These are phyloP conservation scores for Eremobia ochroleuca DNA, from an alignment of 2,888 invertebrate genomes.

Conservation along the genomic window DNA sequence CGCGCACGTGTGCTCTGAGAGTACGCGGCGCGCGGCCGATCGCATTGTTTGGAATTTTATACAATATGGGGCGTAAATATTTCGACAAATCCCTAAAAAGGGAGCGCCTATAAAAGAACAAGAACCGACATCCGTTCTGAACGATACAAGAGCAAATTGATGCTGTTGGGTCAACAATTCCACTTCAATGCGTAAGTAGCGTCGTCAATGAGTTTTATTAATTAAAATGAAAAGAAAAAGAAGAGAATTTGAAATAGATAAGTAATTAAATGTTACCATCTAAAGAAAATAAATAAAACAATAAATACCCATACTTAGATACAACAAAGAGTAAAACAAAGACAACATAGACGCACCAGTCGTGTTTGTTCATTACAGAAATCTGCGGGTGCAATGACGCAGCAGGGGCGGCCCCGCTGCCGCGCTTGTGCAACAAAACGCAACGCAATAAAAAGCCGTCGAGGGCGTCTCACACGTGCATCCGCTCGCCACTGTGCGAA, in stretches of 20 bases:
- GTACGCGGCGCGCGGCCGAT: constrained; percentile 70
- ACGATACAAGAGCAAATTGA: constrained; percentile 48
- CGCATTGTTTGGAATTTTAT: constrained; percentile 89
- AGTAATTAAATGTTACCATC: neutral
- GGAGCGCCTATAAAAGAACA: constrained; percentile 84
- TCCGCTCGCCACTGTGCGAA: constrained; percentile 87
- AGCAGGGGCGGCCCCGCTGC: constrained; percentile 53
- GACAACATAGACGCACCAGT: constrained; percentile 48
- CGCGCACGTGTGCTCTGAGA: constrained; percentile 83
- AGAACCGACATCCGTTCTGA: constrained; percentile 79
- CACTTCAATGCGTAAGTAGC: neutral
- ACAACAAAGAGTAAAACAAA: constrained; percentile 60
- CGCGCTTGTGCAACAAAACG: constrained; percentile 67
- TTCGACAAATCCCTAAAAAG: constrained; percentile 88
- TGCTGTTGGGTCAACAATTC: constrained; percentile 31
- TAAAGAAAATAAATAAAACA: neutral
- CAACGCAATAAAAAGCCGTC: constrained; percentile 84
- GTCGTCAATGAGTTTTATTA: neutral
- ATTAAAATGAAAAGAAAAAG: neutral
- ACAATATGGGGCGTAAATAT: constrained; percentile 89
- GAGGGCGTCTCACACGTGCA: constrained; percentile 88
- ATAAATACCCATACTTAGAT: neutral
- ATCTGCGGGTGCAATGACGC: constrained; percentile 74
- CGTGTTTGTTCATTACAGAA: constrained; percentile 68
- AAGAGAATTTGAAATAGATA: neutral